A percentile compares a stretch with the other conserved stretches of the same genome.
These are phyloP conservation scores for Anolis carolinensis DNA, from an alignment of 2,113 vertebrate species.

Conservation along the genomic window DNA sequence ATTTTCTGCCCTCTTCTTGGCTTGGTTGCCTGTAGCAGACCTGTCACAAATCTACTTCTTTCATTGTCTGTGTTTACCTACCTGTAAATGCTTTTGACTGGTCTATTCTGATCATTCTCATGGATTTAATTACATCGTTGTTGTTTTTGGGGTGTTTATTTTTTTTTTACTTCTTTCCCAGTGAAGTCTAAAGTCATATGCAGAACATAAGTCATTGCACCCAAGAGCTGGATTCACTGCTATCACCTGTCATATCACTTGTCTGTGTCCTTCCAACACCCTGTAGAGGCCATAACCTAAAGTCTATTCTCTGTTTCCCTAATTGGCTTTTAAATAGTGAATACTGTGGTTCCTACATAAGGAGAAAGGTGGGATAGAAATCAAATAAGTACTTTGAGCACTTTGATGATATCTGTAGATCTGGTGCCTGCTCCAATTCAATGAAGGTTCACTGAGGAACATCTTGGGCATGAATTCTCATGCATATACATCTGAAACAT, in stretches of 20 bases:
- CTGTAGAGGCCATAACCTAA: neutral
- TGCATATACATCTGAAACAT: neutral
- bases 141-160: too few relatives aligned
- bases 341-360: too few relatives aligned
- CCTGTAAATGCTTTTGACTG: too few relatives aligned
- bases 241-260: neutral
- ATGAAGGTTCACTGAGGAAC: neutral
- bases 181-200: neutral
- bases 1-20: too few relatives aligned
- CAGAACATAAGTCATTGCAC: neutral
- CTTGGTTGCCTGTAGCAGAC: too few relatives aligned
- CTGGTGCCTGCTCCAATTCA: neutral
- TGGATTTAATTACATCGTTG: too few relatives aligned
- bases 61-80: too few relatives aligned
- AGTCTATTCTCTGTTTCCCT: neutral
- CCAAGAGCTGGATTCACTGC: neutral
- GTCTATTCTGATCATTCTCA: too few relatives aligned
- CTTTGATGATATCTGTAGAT: neutral
- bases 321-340: constrained; percentile 3
- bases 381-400: constrained; percentile 1
- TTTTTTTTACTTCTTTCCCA: neutral
- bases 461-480: constrained; percentile 5
- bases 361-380: too few relatives aligned
- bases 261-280: neutral
- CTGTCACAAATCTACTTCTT: too few relatives aligned